Evolutionary conservation across 2,113 vertebrate species (phyloP).

Genomic region (Fregetta grallaria): DNA sequence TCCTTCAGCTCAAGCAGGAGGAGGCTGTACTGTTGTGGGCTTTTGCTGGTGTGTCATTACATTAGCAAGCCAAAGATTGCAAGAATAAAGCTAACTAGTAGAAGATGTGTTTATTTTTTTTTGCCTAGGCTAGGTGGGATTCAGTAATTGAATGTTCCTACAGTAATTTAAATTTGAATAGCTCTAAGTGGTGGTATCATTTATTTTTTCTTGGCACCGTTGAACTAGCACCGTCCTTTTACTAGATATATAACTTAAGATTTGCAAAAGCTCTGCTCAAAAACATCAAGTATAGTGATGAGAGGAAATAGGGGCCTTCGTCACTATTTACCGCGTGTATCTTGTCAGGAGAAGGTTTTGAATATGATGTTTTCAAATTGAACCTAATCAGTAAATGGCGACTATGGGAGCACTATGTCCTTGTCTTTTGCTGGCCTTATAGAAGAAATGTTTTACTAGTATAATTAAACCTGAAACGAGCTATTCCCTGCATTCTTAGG

Average conservation of each 20-base stretch:
- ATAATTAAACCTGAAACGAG: constrained; percentile 65
- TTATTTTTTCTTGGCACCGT: not conserved
- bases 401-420: not conserved
- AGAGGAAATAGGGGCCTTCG: not conserved
- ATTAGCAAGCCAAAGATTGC: not conserved
- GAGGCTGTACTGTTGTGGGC: not conserved
- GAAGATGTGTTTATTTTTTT: not conserved
- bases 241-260: not conserved
- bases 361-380: not conserved
- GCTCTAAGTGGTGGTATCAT: fast-evolving
- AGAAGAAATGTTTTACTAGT: constrained; percentile 37
- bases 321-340: not conserved
- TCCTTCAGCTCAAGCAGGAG: not conserved
- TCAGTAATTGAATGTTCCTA: not conserved
- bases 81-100: not conserved
- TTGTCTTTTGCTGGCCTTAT: not conserved
- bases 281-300: not conserved
- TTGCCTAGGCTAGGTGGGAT: not conserved
- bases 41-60: not conserved
- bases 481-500: not conserved
- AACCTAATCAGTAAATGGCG: not conserved
- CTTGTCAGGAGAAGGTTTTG: not conserved
- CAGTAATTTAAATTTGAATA: not conserved
- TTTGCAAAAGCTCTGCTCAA: not conserved
- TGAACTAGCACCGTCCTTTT: not conserved